phyloP scores from a whole-genome alignment of 2,113 vertebrate species.

The Ceyx cyanopectus region DNA sequence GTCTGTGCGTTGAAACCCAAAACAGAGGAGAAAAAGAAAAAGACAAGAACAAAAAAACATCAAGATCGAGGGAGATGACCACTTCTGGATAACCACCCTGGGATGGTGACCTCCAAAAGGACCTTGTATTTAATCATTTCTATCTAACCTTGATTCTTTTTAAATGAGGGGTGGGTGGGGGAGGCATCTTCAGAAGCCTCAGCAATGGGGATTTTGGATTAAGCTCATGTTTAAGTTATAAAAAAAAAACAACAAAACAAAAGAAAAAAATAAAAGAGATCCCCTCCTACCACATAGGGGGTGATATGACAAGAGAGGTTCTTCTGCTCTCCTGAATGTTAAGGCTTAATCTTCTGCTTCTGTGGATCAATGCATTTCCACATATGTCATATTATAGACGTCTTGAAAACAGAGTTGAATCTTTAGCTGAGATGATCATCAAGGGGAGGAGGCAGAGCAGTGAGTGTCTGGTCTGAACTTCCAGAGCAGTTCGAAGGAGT shows the following conservation, averaged over 20 bases:
- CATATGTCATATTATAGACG: accelerated
- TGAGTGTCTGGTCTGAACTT: neutral
- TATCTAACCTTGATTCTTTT: slow-evolving; percentile 21
- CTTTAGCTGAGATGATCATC: neutral
- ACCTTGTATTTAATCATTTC: slow-evolving; percentile 31
- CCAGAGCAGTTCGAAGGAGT: neutral
- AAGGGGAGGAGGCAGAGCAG: neutral
- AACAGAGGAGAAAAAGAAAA: slow-evolving; percentile 80
- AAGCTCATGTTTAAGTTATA: neutral
- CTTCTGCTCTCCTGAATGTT: neutral
- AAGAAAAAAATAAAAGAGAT: neutral
- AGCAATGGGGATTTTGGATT: neutral
- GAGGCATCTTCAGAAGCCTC: slow-evolving; percentile 17
- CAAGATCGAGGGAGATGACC: slow-evolving; percentile 72
- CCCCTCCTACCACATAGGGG: neutral
- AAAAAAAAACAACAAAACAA: neutral
- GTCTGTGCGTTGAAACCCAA: slow-evolving; percentile 85
- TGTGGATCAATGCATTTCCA: slow-evolving; percentile 26
- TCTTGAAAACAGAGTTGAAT: neutral
- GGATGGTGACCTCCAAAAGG: neutral
- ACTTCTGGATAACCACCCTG: neutral
- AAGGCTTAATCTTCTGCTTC: neutral
- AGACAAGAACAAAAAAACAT: slow-evolving; percentile 68
- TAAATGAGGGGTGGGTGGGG: neutral
- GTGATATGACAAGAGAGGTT: neutral